phyloP scores from a whole-genome alignment of 2,888 invertebrate genomes.

The Catocala nupta region DNA sequence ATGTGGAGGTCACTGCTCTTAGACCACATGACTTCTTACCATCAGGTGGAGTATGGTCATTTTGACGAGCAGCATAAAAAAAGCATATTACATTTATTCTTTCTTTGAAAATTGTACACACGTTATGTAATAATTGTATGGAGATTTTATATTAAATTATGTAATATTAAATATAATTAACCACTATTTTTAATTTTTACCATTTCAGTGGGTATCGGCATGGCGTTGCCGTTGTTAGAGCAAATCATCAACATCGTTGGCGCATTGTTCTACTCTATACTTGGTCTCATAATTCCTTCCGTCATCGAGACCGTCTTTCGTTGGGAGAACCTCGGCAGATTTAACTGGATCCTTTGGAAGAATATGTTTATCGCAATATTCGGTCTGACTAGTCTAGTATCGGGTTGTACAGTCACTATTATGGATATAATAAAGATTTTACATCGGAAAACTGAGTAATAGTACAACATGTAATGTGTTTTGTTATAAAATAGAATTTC shows the following conservation, averaged over 20 bases:
- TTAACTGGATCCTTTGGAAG: constrained; percentile 91
- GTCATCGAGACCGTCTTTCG: constrained; percentile 91
- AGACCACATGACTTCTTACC: no score
- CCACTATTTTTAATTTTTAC: constrained; percentile 1
- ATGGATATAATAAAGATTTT: constrained; percentile 74
- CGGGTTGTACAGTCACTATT: constrained; percentile 87
- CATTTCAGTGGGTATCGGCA: constrained; percentile 77
- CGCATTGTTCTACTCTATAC: constrained; percentile 89
- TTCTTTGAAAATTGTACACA: no score
- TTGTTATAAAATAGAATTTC: no score
- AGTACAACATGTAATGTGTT: constrained; percentile 4
- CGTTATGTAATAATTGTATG: no score
- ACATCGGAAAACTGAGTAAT: constrained; percentile 47
- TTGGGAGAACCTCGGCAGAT: constrained; percentile 90
- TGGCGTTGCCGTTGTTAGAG: constrained; percentile 82
- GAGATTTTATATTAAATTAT: no score
- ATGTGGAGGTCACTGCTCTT: no score
- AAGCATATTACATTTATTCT: no score
- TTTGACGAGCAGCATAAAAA: no score
- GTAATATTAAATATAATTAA: neutral
- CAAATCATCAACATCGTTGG: constrained; percentile 84
- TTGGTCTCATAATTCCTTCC: constrained; percentile 92
- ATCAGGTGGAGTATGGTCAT: no score
- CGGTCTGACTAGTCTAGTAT: constrained; percentile 88
- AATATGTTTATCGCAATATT: constrained; percentile 88